phyloP scores from a whole-genome alignment of 1,140 invertebrate genomes.

The Calliopsis andreniformis region DNA sequence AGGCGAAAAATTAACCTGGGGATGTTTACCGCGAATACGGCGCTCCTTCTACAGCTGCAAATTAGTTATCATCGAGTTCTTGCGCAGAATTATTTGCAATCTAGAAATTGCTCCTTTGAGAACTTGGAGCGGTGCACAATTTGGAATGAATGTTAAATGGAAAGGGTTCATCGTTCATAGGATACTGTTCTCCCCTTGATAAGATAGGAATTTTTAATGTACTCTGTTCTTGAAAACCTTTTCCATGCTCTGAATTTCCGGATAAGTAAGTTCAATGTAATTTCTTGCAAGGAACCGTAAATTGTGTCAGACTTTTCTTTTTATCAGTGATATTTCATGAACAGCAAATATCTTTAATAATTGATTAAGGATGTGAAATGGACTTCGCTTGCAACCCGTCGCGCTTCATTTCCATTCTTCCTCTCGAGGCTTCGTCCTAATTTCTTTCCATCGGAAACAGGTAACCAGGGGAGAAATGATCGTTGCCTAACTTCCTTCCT shows the following conservation, averaged over 20 bases:
- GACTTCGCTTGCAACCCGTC: background rate
- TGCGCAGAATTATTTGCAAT: too few species aligned
- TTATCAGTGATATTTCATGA: background rate
- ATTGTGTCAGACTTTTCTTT: background rate
- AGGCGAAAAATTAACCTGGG: background rate
- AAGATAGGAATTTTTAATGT: background rate
- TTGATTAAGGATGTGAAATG: background rate
- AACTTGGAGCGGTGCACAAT: background rate
- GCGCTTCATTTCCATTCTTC: background rate
- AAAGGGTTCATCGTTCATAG: background rate
- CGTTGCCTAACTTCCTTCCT: background rate
- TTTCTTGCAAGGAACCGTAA: background rate
- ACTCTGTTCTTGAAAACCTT: background rate
- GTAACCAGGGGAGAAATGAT: background rate
- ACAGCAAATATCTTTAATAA: background rate
- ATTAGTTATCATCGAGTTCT: background rate
- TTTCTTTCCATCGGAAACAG: slow-evolving; percentile 4
- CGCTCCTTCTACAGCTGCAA: background rate
- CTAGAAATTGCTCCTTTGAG: too few species aligned
- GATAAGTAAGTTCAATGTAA: background rate
- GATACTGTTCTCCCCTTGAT: background rate
- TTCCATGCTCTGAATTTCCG: background rate
- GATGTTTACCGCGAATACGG: background rate
- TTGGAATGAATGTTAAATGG: background rate
- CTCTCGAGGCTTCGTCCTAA: background rate